Evolutionary conservation across 2,888 invertebrate genomes (phyloP), one percentile per base, ranked within the genome.

Genomic region (Drosophila diplacantha): DNA sequence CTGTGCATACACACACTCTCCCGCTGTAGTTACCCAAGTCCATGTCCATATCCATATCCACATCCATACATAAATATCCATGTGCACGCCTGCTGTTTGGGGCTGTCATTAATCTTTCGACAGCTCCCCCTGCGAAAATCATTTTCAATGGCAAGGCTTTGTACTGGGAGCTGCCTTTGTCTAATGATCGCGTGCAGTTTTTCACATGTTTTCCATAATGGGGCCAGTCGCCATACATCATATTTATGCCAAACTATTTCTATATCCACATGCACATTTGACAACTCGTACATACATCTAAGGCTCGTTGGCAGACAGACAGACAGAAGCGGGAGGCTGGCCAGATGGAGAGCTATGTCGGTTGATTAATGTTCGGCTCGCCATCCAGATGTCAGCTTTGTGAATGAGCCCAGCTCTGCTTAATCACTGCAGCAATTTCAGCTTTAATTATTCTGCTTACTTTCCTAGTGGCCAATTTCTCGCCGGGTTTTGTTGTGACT

Each of bases 141-240:
- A 73, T 64, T 78, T 83, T 79, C 83, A 79, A 79, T 81, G 83
- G 78, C 81, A 79, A 73, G 68, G 67, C 78, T 83, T 81, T 83
- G 41, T 59, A 37, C 57, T 60, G 70, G 46, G 53, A 24, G 24
- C 41, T 49, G 72, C 56, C 53, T 72, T 70, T 67, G 77, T 81
- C 78, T 81, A 79, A 79, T 83, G 78, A 79, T 83, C 83, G 78
- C 81, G 81, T 83, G 81, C 81, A 81, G 66, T 78, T 82, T 79
- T 68, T 76, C 75, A 77, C 73, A 81, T 76, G 76, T 78, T 77
- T 66, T 49, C 57, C 65, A 64, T 76, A 82, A 69, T 74, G 64
- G 66, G 50, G 26, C 78, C 66, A 58, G 65, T 71, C 81, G 49
- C 75, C 78, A 81, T 81, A 78, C 83, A 83, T 78, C 76, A 78